Evolutionary conservation across 2,113 vertebrate species (phyloP).

Genomic region (Geococcyx californianus): DNA sequence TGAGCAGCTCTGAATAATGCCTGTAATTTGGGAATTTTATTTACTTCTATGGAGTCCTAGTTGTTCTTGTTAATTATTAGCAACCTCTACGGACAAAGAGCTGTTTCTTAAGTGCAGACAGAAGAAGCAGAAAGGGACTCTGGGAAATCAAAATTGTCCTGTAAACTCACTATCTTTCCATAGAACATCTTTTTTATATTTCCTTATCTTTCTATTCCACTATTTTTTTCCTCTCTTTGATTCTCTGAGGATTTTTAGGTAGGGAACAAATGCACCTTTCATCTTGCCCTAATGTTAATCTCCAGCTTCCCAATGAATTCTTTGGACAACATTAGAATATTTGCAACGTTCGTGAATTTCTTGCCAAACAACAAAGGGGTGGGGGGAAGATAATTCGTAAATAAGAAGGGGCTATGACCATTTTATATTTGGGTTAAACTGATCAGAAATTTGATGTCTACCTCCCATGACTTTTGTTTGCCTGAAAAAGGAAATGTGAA

Average conservation of each 20-base stretch:
- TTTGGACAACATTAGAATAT: neutral
- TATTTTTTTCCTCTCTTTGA: neutral
- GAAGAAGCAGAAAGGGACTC: neutral
- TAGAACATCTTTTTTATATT: neutral
- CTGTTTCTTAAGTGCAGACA: neutral
- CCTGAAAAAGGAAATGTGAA: neutral
- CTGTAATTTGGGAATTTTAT: neutral
- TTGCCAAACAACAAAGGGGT: neutral
- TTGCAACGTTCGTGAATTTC: neutral
- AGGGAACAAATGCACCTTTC: neutral
- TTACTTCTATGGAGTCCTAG: fast-evolving
- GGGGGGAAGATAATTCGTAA: neutral
- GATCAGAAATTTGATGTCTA: neutral
- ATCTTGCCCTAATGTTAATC: neutral
- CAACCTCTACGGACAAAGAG: neutral
- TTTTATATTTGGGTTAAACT: neutral
- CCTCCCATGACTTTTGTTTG: neutral
- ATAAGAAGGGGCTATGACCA: neutral
- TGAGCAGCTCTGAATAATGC: neutral
- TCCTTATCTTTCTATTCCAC: neutral
- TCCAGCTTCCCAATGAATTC: neutral
- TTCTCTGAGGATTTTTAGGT: neutral
- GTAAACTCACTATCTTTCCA: neutral
- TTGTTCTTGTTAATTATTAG: neutral
- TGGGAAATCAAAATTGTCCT: neutral